Percentiles rank a stretch among this genome's conserved stretches.
Evolutionary conservation across 2,888 invertebrate genomes (phyloP).

Genomic region (Trissolcus japonicus): DNA sequence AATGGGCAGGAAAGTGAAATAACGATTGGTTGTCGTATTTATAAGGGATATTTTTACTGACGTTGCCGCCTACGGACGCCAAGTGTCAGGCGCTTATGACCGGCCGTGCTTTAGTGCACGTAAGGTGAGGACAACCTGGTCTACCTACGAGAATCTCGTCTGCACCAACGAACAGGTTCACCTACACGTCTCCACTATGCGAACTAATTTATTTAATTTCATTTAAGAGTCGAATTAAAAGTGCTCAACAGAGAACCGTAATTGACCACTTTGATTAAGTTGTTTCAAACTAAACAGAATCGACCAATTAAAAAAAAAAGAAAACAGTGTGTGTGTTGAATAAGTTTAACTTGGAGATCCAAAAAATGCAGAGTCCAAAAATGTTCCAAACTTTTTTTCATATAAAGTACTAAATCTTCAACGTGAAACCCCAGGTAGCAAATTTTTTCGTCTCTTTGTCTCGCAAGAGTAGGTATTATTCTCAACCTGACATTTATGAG

Average conservation of each 20-base stretch:
- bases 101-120: constrained; percentile 54
- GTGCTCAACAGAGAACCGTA: constrained; percentile 16
- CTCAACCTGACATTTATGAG: too few relatives aligned
- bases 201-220: constrained; percentile 53
- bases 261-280: constrained; percentile 19
- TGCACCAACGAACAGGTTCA: constrained; percentile 65
- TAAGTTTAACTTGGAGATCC: too few relatives aligned
- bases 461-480: too few relatives aligned
- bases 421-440: constrained; percentile 3
- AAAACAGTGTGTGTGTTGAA: background rate
- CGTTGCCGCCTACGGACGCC: constrained; percentile 57
- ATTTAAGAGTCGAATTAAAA: constrained; percentile 13
- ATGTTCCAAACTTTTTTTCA: too few relatives aligned
- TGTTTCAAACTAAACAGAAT: background rate
- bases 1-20: constrained; percentile 42
- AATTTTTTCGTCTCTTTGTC: too few relatives aligned
- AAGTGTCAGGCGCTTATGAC: constrained; percentile 55
- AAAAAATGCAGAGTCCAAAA: background rate
- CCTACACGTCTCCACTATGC: constrained; percentile 62
- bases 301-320: background rate
- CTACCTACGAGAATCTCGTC: constrained; percentile 60
- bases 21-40: constrained; percentile 54
- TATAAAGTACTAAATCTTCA: background rate
- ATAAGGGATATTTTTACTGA: constrained; percentile 56
- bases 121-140: constrained; percentile 62